These are phyloP conservation scores for Montipora efflorescens DNA, from an alignment of 64 coral and sea anemone genomes.

Conservation along the genomic window DNA sequence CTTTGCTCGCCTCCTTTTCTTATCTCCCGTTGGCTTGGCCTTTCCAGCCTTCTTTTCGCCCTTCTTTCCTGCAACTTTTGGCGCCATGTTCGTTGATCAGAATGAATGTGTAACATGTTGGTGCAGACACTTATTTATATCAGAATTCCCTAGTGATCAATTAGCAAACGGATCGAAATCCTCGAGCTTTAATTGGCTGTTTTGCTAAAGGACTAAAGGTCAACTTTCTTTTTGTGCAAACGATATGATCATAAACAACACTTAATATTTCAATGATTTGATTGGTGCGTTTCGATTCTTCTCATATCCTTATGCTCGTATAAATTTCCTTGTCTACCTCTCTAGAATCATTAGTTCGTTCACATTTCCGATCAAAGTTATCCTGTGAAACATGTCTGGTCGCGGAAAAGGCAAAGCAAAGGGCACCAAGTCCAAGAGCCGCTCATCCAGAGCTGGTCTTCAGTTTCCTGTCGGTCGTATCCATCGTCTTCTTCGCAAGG, in stretches of 20 bases:
- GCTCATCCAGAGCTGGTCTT: background rate
- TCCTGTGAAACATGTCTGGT: slow-evolving; percentile 20
- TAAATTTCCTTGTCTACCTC: background rate
- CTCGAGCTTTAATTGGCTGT: background rate
- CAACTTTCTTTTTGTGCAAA: too few species aligned
- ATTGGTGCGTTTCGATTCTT: background rate
- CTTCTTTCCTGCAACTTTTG: slow-evolving; percentile 46
- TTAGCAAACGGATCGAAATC: background rate
- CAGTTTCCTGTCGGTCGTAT: background rate
- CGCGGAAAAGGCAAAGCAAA: background rate
- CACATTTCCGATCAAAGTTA: background rate
- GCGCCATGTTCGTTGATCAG: background rate
- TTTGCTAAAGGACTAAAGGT: background rate
- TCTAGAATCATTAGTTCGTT: background rate
- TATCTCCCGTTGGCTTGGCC: slow-evolving; percentile 16
- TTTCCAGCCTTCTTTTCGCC: slow-evolving; percentile 51
- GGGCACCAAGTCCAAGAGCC: background rate
- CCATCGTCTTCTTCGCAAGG: background rate
- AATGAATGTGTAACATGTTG: background rate
- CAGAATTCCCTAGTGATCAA: background rate
- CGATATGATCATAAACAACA: background rate
- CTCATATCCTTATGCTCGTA: background rate
- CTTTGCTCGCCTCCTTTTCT: slow-evolving; percentile 33
- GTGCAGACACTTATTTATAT: background rate
- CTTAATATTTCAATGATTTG: background rate